Conservation (phyloP, 2,888 invertebrate genomes). For the Ochropleura plecta region DNA sequence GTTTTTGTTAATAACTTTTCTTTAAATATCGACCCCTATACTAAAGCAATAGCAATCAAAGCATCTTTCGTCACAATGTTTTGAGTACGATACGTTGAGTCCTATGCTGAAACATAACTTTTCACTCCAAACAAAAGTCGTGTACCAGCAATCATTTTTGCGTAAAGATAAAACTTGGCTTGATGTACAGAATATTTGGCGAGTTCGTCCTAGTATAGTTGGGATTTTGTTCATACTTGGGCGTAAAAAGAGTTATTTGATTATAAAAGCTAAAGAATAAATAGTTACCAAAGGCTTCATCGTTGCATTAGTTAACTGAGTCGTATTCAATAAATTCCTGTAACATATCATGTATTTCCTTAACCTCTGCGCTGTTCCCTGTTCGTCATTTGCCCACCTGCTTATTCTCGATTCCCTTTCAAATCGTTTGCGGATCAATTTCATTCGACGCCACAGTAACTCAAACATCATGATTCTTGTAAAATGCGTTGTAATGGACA, state of each 20-base stretch:
- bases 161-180: too few species aligned
- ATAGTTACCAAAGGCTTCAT: constrained; percentile 8
- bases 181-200: too few species aligned
- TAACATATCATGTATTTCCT: neutral
- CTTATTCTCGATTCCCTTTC: neutral
- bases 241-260: neutral
- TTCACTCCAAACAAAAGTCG: too few species aligned
- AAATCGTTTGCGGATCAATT: neutral
- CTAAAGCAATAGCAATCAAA: too few species aligned
- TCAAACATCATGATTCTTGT: constrained; percentile 14
- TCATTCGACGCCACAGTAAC: constrained; percentile 1
- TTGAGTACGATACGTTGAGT: too few species aligned
- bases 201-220: too few species aligned
- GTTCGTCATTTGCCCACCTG: neutral
- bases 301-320: neutral
- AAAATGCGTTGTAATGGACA: neutral
- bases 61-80: too few species aligned
- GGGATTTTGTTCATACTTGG: neutral
- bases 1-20: too few species aligned
- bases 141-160: too few species aligned
- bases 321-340: neutral
- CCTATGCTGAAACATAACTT: too few species aligned
- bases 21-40: too few species aligned
- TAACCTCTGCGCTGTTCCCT: neutral
- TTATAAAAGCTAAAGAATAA: neutral